phyloP scores from a whole-genome alignment of 1,140 invertebrate species.

The Scaptomyza pallida region DNA sequence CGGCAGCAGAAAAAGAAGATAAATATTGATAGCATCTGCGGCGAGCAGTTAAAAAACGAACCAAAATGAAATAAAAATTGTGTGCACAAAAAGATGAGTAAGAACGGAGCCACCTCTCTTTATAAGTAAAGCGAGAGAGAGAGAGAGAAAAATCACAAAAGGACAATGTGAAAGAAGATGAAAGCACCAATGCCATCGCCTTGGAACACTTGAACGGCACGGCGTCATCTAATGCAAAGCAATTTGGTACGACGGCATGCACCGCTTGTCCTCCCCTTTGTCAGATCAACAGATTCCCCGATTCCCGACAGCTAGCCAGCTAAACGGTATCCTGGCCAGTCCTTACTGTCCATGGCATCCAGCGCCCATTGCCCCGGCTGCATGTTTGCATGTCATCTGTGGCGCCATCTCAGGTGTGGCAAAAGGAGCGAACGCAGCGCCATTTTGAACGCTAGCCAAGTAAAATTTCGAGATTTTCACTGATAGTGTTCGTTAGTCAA shows the following conservation, averaged over 20 bases:
- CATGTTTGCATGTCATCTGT: constrained; percentile 61
- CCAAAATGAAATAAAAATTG: constrained; percentile 60
- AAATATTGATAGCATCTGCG: constrained; percentile 78
- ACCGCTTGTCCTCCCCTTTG: background rate
- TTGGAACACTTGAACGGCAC: constrained; percentile 51
- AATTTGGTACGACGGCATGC: constrained; percentile 49
- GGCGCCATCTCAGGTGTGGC: constrained; percentile 22
- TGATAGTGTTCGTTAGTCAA: constrained; percentile 70
- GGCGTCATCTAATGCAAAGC: constrained; percentile 70
- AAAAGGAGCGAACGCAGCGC: constrained; percentile 2
- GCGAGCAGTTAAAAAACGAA: constrained; percentile 69
- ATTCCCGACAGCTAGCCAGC: constrained; percentile 29
- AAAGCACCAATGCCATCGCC: constrained; percentile 6
- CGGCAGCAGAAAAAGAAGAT: constrained; percentile 45
- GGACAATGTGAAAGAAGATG: constrained; percentile 1
- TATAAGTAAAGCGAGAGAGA: background rate
- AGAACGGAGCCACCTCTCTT: background rate
- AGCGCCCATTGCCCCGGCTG: constrained; percentile 10
- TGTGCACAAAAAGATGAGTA: constrained; percentile 10
- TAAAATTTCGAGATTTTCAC: constrained; percentile 70
- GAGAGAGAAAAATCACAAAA: constrained; percentile 26
- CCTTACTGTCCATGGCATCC: constrained; percentile 9
- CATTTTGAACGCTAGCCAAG: constrained; percentile 68
- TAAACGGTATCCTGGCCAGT: constrained; percentile 55
- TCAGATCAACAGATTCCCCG: constrained; percentile 13